Percentiles rank a stretch among this genome's conserved stretches.
Conservation (phyloP, 92 coral and sea anemone genomes). For the Palythoa grandiflora region DNA sequence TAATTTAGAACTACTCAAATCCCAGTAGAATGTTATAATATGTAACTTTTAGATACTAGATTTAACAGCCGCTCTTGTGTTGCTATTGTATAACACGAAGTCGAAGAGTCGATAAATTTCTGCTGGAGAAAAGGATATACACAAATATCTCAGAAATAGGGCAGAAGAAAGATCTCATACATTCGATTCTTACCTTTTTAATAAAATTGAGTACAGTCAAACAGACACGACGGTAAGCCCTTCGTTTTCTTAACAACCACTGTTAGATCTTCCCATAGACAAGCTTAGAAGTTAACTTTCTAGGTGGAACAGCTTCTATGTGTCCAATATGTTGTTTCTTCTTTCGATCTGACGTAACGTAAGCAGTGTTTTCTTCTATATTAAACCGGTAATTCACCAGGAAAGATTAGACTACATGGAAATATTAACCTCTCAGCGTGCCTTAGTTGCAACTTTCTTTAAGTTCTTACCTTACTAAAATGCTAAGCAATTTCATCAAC, state of each 20-base stretch:
- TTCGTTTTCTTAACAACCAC: background rate
- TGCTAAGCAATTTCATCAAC: background rate
- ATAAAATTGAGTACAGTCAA: background rate
- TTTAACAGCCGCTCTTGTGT: background rate
- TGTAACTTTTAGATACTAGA: background rate
- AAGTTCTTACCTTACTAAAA: background rate
- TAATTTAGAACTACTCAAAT: slow-evolving; percentile 3
- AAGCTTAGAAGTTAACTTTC: background rate
- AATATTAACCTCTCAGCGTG: background rate
- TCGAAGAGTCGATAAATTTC: background rate
- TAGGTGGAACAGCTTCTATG: background rate
- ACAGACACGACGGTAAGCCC: background rate
- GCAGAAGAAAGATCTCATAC: background rate
- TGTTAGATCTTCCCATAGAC: background rate
- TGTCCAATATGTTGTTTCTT: background rate
- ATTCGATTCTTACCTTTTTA: background rate
- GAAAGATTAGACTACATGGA: background rate
- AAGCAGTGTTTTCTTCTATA: background rate
- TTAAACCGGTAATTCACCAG: background rate
- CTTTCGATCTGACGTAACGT: background rate
- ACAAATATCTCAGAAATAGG: background rate
- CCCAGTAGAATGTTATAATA: background rate
- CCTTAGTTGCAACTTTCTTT: background rate
- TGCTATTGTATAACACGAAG: background rate
- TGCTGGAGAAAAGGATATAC: too few species aligned